Evolutionary conservation across 2,797 vertebrate species (phyloP).

Genomic region (Limnodromus scolopaceus): DNA sequence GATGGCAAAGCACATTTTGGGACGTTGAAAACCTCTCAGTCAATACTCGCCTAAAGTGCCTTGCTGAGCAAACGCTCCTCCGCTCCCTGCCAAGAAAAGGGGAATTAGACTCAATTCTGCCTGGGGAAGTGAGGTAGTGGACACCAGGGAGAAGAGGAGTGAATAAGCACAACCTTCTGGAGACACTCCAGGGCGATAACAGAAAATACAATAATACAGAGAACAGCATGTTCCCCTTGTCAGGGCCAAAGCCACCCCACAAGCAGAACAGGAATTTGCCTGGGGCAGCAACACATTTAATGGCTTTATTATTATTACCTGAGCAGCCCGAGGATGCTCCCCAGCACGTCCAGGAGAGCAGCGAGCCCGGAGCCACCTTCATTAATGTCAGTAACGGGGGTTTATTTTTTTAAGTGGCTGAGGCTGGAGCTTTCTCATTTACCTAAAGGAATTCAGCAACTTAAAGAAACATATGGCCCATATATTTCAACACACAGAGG

Average conservation of each 20-base stretch:
- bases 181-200: not conserved
- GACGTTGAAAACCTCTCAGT: not conserved
- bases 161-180: not conserved
- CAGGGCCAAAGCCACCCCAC: not conserved
- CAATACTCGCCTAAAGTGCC: not conserved
- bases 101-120: not conserved
- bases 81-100: not conserved
- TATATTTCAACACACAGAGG: not conserved
- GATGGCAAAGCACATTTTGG: not conserved
- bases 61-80: not conserved
- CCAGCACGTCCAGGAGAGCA: not conserved
- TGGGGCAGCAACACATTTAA: not conserved
- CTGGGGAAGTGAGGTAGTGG: not conserved
- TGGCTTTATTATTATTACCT: not conserved
- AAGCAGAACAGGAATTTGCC: not conserved
- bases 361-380: not conserved
- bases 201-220: not conserved
- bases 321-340: not conserved
- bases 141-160: not conserved
- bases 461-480: accelerated
- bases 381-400: accelerated
- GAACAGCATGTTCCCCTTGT: not conserved
- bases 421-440: not conserved
- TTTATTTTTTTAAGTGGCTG: not conserved
- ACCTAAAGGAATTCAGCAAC: not conserved